These are phyloP conservation scores for Mormyrus hasselquistii DNA, from an alignment of 2,797 vertebrate species.

Conservation along the genomic window DNA sequence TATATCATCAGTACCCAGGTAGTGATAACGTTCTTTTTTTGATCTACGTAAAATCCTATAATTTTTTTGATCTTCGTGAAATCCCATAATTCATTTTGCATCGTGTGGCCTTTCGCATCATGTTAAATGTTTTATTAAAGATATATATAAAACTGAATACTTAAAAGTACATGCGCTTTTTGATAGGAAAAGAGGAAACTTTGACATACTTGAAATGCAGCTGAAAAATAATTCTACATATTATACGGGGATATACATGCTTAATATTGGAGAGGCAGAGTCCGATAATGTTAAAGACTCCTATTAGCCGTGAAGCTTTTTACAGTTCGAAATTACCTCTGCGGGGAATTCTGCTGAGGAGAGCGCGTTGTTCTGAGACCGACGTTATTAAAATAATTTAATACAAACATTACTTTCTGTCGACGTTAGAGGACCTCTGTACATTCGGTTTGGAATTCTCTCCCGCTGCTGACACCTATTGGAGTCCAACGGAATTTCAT, in stretches of 20 bases:
- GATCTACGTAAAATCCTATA: background rate
- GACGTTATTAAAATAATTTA: background rate
- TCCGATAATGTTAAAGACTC: background rate
- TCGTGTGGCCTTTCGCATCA: background rate
- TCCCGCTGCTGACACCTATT: conserved; percentile 38
- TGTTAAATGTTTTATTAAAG: background rate
- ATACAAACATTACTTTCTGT: conserved; percentile 10
- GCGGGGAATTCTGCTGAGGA: background rate
- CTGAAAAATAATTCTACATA: background rate
- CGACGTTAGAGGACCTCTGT: background rate
- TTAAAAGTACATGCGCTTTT: background rate
- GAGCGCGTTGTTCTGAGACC: conserved; percentile 10
- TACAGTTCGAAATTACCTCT: background rate
- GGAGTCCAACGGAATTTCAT: conserved; percentile 29
- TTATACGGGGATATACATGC: background rate
- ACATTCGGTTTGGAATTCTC: background rate
- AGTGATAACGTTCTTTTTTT: background rate
- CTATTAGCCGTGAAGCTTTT: background rate
- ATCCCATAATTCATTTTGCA: background rate
- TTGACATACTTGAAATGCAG: background rate
- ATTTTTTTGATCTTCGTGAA: background rate
- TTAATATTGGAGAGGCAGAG: conserved; percentile 6
- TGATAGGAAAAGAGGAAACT: background rate
- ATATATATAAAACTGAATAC: background rate
- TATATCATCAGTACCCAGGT: background rate